These are phyloP conservation scores for Tachina lurida DNA, from an alignment of 2,888 invertebrate genomes.

Conservation along the genomic window DNA sequence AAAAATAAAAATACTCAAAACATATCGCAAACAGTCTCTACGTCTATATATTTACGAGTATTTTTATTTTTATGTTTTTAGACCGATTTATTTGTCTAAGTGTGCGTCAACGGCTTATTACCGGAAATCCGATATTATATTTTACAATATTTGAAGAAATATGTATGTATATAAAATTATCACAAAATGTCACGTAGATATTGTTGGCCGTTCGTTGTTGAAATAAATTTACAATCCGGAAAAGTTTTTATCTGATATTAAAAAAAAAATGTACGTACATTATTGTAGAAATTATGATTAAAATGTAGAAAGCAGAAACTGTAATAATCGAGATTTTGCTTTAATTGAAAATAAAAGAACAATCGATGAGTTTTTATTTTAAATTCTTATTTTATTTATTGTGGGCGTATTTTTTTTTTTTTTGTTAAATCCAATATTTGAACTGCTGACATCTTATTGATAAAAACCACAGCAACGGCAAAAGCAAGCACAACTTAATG, in stretches of 20 bases:
- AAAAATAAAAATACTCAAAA: constrained; percentile 43
- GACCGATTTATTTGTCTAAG: constrained; percentile 41
- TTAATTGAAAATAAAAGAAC: background rate
- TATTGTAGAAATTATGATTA: background rate
- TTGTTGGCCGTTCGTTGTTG: constrained; percentile 35
- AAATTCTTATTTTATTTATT: background rate
- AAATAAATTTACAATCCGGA: constrained; percentile 59
- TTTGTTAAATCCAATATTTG: constrained; percentile 42
- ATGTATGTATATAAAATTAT: constrained; percentile 39
- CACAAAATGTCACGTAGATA: constrained; percentile 63
- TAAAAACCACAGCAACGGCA: constrained; percentile 22
- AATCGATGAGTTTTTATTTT: background rate
- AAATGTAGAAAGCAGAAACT: background rate
- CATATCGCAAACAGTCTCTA: constrained; percentile 50
- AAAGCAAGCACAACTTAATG: background rate
- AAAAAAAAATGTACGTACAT: constrained; percentile 12
- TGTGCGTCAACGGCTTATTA: constrained; percentile 64
- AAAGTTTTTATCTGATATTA: constrained; percentile 43
- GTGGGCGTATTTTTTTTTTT: constrained; percentile 17
- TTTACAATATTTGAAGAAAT: constrained; percentile 58
- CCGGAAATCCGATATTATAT: constrained; percentile 70
- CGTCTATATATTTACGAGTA: constrained; percentile 58
- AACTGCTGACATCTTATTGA: constrained; percentile 57
- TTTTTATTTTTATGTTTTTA: constrained; percentile 32
- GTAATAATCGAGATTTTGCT: constrained; percentile 1